phyloP scores from a whole-genome alignment of 2,113 vertebrate genomes.

The Todiramphus chloris region DNA sequence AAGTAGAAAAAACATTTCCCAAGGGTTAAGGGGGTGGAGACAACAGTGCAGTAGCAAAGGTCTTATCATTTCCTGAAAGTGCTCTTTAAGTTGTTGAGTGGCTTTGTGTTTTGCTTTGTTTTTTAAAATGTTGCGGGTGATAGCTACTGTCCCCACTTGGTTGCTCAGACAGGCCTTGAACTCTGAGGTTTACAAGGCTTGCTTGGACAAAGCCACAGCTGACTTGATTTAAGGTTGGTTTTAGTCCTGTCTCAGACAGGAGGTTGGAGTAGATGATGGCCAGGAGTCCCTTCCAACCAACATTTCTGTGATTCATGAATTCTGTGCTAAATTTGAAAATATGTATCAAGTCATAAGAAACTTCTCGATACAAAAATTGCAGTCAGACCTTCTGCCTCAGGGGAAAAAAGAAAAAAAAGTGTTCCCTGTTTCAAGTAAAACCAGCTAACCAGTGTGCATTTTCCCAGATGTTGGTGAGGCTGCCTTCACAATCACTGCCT shows the following conservation, averaged over 20 bases:
- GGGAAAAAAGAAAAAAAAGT: not conserved
- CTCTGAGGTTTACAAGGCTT: not conserved
- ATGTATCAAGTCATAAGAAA: not conserved
- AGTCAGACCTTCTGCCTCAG: not conserved
- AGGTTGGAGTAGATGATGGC: not conserved
- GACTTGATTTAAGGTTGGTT: not conserved
- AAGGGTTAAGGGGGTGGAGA: not conserved
- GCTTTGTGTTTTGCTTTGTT: not conserved
- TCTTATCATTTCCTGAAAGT: conserved; percentile 24
- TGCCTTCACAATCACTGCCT: not conserved
- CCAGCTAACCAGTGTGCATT: not conserved
- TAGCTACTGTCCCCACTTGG: not conserved
- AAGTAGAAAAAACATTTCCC: conserved; percentile 21
- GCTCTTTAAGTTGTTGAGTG: not conserved
- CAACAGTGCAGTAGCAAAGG: not conserved
- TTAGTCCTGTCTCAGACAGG: not conserved
- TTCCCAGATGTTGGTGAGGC: not conserved
- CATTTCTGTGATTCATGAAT: not conserved
- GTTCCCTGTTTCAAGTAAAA: not conserved
- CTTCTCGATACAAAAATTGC: not conserved
- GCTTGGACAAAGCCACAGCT: not conserved
- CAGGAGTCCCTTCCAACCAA: not conserved
- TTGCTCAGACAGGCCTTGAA: not conserved
- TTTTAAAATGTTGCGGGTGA: not conserved
- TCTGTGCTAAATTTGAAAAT: not conserved